Evolutionary conservation across 2,797 vertebrate genomes (phyloP), one percentile per base, ranked within the genome.

Genomic region (Mormyrops boulengeri): DNA sequence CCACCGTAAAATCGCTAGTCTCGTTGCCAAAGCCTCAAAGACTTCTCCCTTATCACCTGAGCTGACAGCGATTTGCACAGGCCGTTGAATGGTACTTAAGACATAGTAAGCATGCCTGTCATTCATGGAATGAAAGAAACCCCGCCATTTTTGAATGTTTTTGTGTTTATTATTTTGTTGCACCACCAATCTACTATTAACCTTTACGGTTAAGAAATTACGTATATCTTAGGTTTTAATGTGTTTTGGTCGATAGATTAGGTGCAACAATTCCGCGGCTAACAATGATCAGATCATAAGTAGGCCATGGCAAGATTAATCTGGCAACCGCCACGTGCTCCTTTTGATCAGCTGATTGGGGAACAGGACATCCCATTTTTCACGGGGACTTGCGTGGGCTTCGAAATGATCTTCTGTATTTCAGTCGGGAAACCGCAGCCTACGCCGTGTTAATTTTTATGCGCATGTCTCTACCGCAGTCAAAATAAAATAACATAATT

Each of bases 301-400:
- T 41, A 85, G 82, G 26, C 85, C 52, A 41, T 22, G 22, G 49
- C 6, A 41, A 57, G 52, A 57, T 30, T 22, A 52, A 85, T 85
- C 50, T 57, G 50, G 30, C 52, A 38, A n/a, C 22, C n/a, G 30
- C 52, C 52, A 87, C 50, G 52, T 50, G 50, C 50, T 38, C 52
- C 34, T 22, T 87, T 57, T 41, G 52, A 87, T 57, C 86, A 38
- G 55, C 50, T 60, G 52, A 87, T 38, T 11, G 17, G 52, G 12
- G 52, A 38, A 41, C 34, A 34, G 44, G 30, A 14, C 50, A 17
- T 41, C 52, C 26, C 30, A 30, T 52, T 14, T 55, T 53, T 34
- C 34, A 7, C 12, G 49, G 52, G 14, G 85, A 87, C 53, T 87
- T 87, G 86, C 53, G 53, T 87, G 86, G 86, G 53, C 86, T 87